Base-by-base conservation (phyloP, 2,797 vertebrate species). In the Esox lucius region DNA sequence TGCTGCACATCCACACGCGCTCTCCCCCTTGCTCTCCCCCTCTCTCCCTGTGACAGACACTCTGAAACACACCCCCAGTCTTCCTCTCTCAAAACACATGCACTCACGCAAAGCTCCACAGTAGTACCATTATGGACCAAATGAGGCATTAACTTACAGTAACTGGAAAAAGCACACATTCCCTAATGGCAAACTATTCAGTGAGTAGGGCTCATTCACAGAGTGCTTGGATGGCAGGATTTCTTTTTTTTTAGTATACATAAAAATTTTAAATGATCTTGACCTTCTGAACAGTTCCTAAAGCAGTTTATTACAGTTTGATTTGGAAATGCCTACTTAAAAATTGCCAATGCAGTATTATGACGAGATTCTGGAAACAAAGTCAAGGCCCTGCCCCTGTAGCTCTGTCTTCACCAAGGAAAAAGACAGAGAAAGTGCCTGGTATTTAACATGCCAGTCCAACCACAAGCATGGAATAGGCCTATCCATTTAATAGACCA, bases 61-160 rank as follows among this genome's bases (percentile, higher is more conserved):
- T 48, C 75, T 24, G 39, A n/a, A 48, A 12, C 16, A 53, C 62
- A 19, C 72, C 72, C 28, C 26, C 80, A 79, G 19, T 2, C 49
- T 53, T n/a, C 71, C 80, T 66, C 75, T 74, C 65, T 51, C 53
- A 77, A 77, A 65, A 33, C 19, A 78, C 72, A 83, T 75, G 79
- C 71, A 82, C 81, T 73, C 74, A 35, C 67, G 72, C 28, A 33
- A 75, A 7, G 17, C 74, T 7, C 24, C 11, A 35, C 35, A 12
- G 31, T 35, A 68, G 35, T 33, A 35, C 64, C 31, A 31, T 28
- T 65, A 35, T 19, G 64, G 16, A 66, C 28, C 64, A 66, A 66
- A 66, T 66, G 64, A 66, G 28, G 28, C 64, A 66, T 28, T 31
- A 35, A 66, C 64, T 19, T 19, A 33, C 61, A 31, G 61, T 64